Evolutionary conservation across 1,140 invertebrate species (phyloP).

Genomic region (Pomacea maculata): DNA sequence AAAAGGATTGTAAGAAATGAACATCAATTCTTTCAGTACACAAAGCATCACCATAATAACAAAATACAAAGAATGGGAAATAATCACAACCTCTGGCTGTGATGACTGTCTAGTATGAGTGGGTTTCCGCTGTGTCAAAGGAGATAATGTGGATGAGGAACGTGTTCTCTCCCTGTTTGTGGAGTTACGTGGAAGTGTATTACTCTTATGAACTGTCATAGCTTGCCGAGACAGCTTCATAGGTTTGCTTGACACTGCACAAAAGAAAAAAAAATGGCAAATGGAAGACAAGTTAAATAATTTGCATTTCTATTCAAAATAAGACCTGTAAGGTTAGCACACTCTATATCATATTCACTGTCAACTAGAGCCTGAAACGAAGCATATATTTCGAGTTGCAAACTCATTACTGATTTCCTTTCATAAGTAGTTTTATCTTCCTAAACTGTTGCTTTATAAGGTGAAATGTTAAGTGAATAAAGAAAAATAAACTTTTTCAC

Average conservation of each 20-base stretch:
- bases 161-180: slow-evolving; percentile 22
- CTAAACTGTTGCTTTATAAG: no score
- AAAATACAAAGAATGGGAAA: no score
- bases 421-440: no score
- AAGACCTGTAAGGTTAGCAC: slow-evolving; percentile 1
- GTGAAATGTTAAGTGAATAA: no score
- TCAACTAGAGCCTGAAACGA: no score
- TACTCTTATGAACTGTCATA: slow-evolving; percentile 55
- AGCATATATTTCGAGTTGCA: no score
- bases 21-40: no score
- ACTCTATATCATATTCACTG: no score
- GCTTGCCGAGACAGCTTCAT: slow-evolving; percentile 45
- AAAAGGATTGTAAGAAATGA: no score
- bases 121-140: slow-evolving; percentile 17
- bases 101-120: slow-evolving; percentile 44
- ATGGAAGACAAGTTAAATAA: not conserved
- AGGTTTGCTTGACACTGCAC: slow-evolving; percentile 46
- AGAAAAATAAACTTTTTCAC: no score
- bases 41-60: no score
- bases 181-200: slow-evolving; percentile 41
- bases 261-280: not conserved
- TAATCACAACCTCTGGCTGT: slow-evolving; percentile 38
- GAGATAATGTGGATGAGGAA: slow-evolving; percentile 33
- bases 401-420: no score
- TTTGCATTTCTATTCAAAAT: not conserved